Conservation (phyloP, 2,888 invertebrate species). For the Lacanobia oleracea region DNA sequence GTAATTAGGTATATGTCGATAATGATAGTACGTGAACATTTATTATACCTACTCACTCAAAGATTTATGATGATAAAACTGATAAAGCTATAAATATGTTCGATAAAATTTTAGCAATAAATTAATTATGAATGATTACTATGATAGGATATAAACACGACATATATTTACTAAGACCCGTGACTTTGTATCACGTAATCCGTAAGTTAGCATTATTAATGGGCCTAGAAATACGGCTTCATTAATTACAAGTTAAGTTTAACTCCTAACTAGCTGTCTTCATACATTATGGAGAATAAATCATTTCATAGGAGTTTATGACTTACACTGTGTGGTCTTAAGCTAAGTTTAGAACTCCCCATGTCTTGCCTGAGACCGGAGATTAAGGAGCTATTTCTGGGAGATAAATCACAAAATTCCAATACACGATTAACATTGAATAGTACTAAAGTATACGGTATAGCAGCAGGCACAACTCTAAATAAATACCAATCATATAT, state of each 20-base stretch:
- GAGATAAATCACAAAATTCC: neutral
- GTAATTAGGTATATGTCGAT: neutral
- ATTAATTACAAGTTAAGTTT: slow-evolving; percentile 49
- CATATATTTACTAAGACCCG: slow-evolving; percentile 18
- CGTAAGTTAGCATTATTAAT: slow-evolving; percentile 46
- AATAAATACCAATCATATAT: neutral
- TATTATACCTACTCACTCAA: slow-evolving; percentile 3
- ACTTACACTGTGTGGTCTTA: slow-evolving; percentile 37
- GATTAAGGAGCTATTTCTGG: slow-evolving; percentile 22
- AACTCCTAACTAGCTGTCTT: slow-evolving; percentile 46
- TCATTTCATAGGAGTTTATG: slow-evolving; percentile 48
- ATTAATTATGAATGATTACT: slow-evolving; percentile 18
- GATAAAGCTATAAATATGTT: slow-evolving; percentile 30
- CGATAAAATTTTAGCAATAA: slow-evolving; percentile 34
- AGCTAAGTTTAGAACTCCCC: slow-evolving; percentile 38
- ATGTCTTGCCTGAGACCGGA: neutral
- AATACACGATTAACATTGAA: neutral
- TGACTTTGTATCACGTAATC: slow-evolving; percentile 47
- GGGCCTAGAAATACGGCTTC: slow-evolving; percentile 45
- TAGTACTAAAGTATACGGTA: neutral
- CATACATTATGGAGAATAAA: slow-evolving; percentile 47
- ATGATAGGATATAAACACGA: slow-evolving; percentile 8
- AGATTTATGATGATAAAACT: slow-evolving; percentile 26
- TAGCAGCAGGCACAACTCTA: neutral
- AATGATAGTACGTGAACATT: neutral